Percentiles rank a stretch among this genome's conserved stretches.
These are phyloP conservation scores for Apotomis capreana DNA, from an alignment of 2,888 invertebrate species.

Conservation along the genomic window DNA sequence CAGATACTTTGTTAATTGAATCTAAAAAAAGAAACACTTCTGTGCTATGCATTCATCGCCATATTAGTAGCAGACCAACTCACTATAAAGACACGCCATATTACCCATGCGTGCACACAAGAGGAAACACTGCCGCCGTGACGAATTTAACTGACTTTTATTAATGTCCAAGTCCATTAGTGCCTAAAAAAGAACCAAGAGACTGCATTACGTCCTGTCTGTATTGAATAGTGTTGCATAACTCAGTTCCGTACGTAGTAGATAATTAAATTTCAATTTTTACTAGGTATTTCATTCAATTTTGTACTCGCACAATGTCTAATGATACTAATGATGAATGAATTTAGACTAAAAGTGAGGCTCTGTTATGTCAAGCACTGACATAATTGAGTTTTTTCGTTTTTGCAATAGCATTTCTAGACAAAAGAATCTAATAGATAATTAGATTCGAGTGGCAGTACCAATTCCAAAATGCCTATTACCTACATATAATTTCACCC, in stretches of 20 bases:
- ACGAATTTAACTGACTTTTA: constrained; percentile 31
- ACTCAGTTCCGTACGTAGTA: constrained; percentile 12
- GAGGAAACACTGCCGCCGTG: constrained; percentile 19
- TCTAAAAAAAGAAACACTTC: too few species aligned
- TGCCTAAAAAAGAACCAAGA: constrained; percentile 23
- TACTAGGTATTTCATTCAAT: constrained; percentile 5
- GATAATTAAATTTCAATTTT: constrained; percentile 10
- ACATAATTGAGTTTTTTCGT: too few species aligned
- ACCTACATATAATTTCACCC: too few species aligned
- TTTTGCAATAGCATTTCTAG: too few species aligned
- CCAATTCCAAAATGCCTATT: too few species aligned
- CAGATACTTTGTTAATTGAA: too few species aligned
- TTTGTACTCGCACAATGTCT: constrained; percentile 1
- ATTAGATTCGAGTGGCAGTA: too few species aligned
- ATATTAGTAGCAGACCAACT: too few species aligned
- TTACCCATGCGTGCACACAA: constrained; percentile 14
- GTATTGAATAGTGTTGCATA: constrained; percentile 22
- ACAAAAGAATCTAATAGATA: too few species aligned
- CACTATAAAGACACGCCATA: constrained; percentile 17
- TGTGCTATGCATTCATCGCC: not conserved
- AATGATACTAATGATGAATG: constrained; percentile 1
- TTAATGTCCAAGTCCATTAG: constrained; percentile 32
- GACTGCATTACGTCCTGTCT: constrained; percentile 3
- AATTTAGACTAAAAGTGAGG: not conserved
- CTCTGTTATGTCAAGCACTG: too few species aligned